Evolutionary conservation across 2,113 vertebrate species (phyloP), one percentile per base, ranked within the genome.

Genomic region (Pao palembangensis): DNA sequence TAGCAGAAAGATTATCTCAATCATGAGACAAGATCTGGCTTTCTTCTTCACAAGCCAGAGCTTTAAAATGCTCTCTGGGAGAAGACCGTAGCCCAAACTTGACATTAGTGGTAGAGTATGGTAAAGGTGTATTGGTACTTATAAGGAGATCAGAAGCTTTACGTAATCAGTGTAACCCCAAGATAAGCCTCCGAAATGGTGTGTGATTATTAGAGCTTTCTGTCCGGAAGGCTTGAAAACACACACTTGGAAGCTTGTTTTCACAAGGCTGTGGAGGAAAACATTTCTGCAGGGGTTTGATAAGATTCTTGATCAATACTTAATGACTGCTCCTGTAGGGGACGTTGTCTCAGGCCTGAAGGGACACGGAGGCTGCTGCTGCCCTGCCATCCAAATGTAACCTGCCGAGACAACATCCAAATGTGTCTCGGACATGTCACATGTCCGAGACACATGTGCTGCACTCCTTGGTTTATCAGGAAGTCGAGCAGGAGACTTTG

Each of bases 21-120:
- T 41, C 28, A 34, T 52, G 20, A 7, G 70, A 72, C 67, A 77
- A 73, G 71, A 88, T 78, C 64, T 79, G 72, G 77, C 68, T 19
- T 55, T 76, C 58, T 55, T 5, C 59, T 53, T 21, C 55, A 72
- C 52, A 43, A 66, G 69, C 74, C 71, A 71, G 58, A 55, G 25
- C 50, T 60, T 63, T 4, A 11, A 25, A 14, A 44, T 44, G 43
- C 13, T 44, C 2, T 12, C 34, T 38, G 34, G 51, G 8, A 6
- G 6, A 14, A 73, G 4, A 11, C 5, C 12, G 41, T 44, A 38
- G 61, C 10, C 34, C 28, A 38, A 44, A 44, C 2, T 15, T 15
- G 43, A 44, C 13, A 44, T 17, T 17, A 17, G 12, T 13, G 41
- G 14, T 12, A 1, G 18, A 54, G 23, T 51, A 62, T 62, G 54